phyloP scores from a whole-genome alignment of 2,797 vertebrate species.

The Lepus oiostolus region DNA sequence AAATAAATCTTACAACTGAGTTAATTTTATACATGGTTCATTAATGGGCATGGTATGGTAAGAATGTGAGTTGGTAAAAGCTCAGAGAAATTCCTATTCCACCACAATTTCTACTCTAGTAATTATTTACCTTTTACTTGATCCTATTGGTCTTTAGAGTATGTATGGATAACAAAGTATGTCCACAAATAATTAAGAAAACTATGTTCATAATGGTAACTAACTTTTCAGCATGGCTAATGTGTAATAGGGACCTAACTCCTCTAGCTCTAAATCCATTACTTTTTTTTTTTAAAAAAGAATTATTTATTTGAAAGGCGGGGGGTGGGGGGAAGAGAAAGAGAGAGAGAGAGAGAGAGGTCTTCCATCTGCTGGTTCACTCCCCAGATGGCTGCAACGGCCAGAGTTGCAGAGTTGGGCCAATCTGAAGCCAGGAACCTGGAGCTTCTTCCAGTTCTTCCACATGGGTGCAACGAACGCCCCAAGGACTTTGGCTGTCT shows the following conservation, averaged over 20 bases:
- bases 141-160: neutral
- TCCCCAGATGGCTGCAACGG: too few relatives aligned
- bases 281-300: too few relatives aligned
- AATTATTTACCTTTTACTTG: neutral
- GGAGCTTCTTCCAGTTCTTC: too few relatives aligned
- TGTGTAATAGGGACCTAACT: neutral
- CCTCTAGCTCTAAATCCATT: neutral
- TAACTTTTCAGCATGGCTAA: neutral
- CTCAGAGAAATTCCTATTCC: neutral
- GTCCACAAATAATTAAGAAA: neutral
- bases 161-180: neutral
- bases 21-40: neutral
- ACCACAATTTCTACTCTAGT: neutral
- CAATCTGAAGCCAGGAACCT: too few relatives aligned
- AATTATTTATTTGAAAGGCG: too few relatives aligned
- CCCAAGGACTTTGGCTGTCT: too few relatives aligned
- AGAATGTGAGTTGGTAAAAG: neutral
- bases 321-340: too few relatives aligned
- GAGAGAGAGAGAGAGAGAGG: too few relatives aligned
- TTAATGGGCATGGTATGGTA: neutral
- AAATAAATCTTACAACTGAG: neutral
- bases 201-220: neutral
- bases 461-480: too few relatives aligned
- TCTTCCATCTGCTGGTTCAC: too few relatives aligned
- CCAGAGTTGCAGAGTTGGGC: too few relatives aligned